Evolutionary conservation across 1,140 invertebrate genomes (phyloP), one percentile per base, ranked within the genome.

Genomic region (Samia ricini): DNA sequence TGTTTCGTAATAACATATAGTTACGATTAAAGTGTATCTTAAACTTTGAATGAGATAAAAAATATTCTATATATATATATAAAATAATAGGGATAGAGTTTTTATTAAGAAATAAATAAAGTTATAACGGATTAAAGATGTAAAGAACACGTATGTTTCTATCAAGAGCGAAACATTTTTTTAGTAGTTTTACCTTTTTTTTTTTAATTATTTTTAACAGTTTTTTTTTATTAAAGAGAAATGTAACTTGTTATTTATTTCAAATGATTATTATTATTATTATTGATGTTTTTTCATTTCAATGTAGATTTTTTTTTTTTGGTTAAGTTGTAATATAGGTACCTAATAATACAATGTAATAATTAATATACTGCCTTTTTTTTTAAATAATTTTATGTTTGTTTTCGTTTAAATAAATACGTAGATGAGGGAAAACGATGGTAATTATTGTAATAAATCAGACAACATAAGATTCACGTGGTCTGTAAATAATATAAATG

Each of bases 201-300:
- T 84, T 84, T 88, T 84, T 85, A 81, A 81, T 87, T 81, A 88
- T 82, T 89, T 78, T 88, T 86, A 89, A 88, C 84, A 85, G 74
- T 84, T 87, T 79, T 85, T 83, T 68, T 76, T 51, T 36, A 15
- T 48, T 79, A 79, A 81, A 83, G 74, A 82, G 71, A 80, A 81
- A 74, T 84, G 83, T 87, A 89, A 86, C 81, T 89, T 88, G 87
- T 89, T 89, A 89, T 89, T 89, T 89, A 89, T 89, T 89, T 88
- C 81, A 89, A 89, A 89, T 87, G 85, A 88, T 88, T 89, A 88
- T 85, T 85, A 42, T 42, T 26, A 26, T 26, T 52, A 89, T 83
- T 87, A 86, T 83, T 84, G 83, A 85, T 85, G 85, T 88, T 88
- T 87, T 86, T 42, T 83, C 71, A 72, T 74, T 82, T 79, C 79